phyloP scores from a whole-genome alignment of 2,797 vertebrate genomes.

The Manis crassicaudata region DNA sequence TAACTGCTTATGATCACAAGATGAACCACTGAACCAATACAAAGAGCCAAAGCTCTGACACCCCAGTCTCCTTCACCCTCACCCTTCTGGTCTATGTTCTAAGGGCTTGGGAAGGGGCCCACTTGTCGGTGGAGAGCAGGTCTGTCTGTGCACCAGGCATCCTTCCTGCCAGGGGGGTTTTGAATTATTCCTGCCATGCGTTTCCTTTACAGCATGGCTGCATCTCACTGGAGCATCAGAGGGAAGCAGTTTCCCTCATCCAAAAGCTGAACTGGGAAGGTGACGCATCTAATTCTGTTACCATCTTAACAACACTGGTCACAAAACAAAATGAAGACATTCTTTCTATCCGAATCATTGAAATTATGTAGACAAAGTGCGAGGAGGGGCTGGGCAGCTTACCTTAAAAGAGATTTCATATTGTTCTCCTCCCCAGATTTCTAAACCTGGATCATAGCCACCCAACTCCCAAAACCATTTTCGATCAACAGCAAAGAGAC shows the following conservation, averaged over 20 bases:
- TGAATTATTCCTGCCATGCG: neutral
- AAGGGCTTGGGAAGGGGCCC: neutral
- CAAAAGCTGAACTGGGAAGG: neutral
- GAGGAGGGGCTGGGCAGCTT: conserved; percentile 68
- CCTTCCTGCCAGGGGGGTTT: neutral
- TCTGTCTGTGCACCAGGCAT: fast-evolving
- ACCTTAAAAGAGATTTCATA: conserved; percentile 96
- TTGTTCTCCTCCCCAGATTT: conserved; percentile 95
- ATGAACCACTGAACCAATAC: conserved; percentile 43
- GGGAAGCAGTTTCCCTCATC: neutral
- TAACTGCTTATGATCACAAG: conserved; percentile 65
- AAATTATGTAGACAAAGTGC: neutral
- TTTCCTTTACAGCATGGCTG: neutral
- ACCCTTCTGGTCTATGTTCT: neutral
- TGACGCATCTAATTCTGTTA: neutral
- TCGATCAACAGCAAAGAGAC: conserved; percentile 91
- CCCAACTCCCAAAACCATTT: conserved; percentile 94
- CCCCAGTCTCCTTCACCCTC: neutral
- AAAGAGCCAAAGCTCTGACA: neutral
- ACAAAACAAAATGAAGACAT: neutral
- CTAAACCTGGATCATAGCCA: conserved; percentile 94
- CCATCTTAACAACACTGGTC: neutral
- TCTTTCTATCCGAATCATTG: neutral
- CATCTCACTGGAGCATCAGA: neutral
- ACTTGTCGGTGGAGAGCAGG: fast-evolving